phyloP scores from a whole-genome alignment of 2,797 vertebrate species.

The Selene dorsalis region DNA sequence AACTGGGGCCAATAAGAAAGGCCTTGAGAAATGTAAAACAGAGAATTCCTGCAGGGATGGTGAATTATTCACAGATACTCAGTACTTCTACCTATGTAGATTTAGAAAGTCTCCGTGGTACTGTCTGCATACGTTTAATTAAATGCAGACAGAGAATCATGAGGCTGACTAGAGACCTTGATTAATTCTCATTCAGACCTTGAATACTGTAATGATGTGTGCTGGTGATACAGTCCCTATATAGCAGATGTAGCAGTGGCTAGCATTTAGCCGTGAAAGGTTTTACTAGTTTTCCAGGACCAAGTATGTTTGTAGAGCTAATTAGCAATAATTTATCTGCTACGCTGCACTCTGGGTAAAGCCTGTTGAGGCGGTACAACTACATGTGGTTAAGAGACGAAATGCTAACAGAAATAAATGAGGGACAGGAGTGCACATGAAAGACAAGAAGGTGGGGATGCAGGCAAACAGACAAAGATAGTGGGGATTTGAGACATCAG shows the following conservation, averaged over 20 bases:
- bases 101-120: constrained; percentile 30
- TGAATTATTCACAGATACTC: constrained; percentile 31
- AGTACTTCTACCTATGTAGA: constrained; percentile 22
- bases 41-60: constrained; percentile 6
- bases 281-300: constrained; percentile 41
- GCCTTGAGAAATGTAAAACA: constrained; percentile 30
- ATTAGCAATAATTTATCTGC: constrained; percentile 49
- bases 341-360: constrained; percentile 33
- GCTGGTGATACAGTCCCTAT: constrained; percentile 19
- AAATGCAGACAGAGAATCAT: constrained; percentile 31
- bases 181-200: constrained; percentile 47
- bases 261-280: constrained; percentile 36
- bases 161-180: constrained; percentile 34
- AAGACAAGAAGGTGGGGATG: constrained; percentile 12
- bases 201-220: constrained; percentile 30
- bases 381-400: constrained; percentile 13
- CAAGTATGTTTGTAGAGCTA: constrained; percentile 40
- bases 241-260: constrained; percentile 26
- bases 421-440: neutral
- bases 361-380: constrained; percentile 23
- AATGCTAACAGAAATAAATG: constrained; percentile 36
- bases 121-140: constrained; percentile 53
- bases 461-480: constrained; percentile 26
- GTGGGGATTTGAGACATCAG: constrained; percentile 39
- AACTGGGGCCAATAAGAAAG: constrained; percentile 1